Conservation (phyloP, 2,113 vertebrate genomes). For the Clinocottus analis region DNA sequence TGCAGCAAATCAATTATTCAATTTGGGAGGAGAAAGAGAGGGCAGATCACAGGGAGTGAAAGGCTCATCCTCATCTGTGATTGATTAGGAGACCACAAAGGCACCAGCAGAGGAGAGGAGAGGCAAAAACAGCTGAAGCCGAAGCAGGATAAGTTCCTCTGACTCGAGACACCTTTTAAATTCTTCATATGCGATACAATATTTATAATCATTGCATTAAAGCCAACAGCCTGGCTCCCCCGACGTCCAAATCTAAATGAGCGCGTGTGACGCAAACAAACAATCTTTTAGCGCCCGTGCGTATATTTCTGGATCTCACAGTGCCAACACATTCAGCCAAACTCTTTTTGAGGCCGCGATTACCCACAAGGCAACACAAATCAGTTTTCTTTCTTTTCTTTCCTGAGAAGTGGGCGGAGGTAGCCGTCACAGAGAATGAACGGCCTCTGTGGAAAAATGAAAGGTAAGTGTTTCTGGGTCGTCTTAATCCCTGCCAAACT, state of each 20-base stretch:
- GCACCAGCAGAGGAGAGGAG: neutral
- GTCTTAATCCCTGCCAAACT: slow-evolving; percentile 56
- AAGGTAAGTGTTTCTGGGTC: slow-evolving; percentile 44
- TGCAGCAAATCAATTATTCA: slow-evolving; percentile 68
- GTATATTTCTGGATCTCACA: slow-evolving; percentile 14
- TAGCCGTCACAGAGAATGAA: slow-evolving; percentile 36
- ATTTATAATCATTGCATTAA: slow-evolving; percentile 8
- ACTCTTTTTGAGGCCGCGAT: slow-evolving; percentile 17
- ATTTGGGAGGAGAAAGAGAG: slow-evolving; percentile 47
- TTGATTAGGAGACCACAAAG: slow-evolving; percentile 60
- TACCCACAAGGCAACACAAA: slow-evolving; percentile 36
- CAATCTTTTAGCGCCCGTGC: neutral
- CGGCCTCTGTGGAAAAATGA: slow-evolving; percentile 27
- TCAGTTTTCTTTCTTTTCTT: neutral
- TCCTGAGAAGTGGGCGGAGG: neutral
- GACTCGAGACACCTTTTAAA: slow-evolving; percentile 5
- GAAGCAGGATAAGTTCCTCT: slow-evolving; percentile 15
- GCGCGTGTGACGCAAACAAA: neutral
- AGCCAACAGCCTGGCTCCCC: neutral
- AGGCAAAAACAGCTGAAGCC: neutral
- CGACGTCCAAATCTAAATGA: neutral
- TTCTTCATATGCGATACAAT: slow-evolving; percentile 18
- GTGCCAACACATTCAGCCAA: neutral
- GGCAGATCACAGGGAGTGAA: slow-evolving; percentile 59
- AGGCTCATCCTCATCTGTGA: slow-evolving; percentile 65